A percentile compares a stretch with the other conserved stretches of the same genome.
Evolutionary conservation across 2,797 vertebrate species (phyloP).

Genomic region (Craterocephalus amniculus): DNA sequence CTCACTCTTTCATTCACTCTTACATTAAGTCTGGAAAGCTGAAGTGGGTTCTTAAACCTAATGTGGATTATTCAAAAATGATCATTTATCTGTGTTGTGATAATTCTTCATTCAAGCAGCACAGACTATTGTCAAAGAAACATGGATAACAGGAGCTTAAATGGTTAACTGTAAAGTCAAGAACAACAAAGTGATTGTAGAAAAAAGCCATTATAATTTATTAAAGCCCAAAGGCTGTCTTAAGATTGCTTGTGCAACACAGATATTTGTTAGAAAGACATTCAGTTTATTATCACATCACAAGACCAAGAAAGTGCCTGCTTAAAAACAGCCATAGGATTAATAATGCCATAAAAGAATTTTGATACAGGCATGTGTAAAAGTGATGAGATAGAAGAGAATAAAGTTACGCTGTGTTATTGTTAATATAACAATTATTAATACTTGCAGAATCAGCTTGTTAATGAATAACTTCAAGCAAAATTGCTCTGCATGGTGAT

Average conservation of each 20-base stretch:
- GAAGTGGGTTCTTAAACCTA: background rate
- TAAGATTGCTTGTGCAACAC: background rate
- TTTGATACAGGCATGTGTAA: background rate
- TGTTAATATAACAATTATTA: background rate
- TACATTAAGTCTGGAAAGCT: background rate
- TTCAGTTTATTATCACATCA: background rate
- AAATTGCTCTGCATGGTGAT: background rate
- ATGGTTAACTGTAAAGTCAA: background rate
- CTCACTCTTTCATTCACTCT: too few species aligned
- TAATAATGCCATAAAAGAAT: background rate
- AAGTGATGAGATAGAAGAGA: background rate
- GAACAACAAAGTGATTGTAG: background rate
- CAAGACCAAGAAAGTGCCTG: background rate
- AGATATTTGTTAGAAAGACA: background rate
- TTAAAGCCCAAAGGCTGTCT: background rate
- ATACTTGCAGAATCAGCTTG: background rate
- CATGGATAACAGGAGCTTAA: background rate
- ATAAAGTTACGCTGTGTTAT: background rate
- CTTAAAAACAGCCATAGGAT: background rate
- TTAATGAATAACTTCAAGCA: background rate
- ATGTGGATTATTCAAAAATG: background rate
- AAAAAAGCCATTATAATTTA: background rate
- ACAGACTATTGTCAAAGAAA: background rate
- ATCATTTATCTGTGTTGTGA: background rate
- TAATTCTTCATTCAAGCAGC: background rate